Base-by-base conservation (phyloP, 1,140 invertebrate species). In the Pachypsylla venusta region DNA sequence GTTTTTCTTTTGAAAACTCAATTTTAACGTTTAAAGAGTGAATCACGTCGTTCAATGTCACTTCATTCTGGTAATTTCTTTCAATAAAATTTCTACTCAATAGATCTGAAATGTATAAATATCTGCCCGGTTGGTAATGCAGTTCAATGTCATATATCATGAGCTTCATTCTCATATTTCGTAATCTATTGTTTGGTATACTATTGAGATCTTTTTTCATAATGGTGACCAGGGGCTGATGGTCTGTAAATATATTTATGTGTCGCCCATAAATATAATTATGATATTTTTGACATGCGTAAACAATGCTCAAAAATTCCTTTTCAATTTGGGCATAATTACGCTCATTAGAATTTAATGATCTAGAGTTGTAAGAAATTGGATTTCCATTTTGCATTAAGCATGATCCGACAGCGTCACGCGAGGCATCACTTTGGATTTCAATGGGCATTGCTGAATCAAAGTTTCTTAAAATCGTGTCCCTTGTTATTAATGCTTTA, bases 81-180 rank as follows among this genome's bases (percentile, higher is more conserved):
- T n/a, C n/a, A n/a, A n/a, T n/a, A n/a, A n/a, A n/a, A n/a, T n/a
- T n/a, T n/a, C n/a, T n/a, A n/a, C n/a, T n/a, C n/a, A n/a, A n/a
- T n/a, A n/a, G 60, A 66, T 71, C 68, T 58, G 65, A 64, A 53
- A 69, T 59, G 27, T 64, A 54, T 55, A 70, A 64, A 0, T 57
- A 5, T 62, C 66, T 65, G 1, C 66, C 68, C 27, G 67, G 65
- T 5, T 65, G 7, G 54, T 68, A 66, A 19, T 57, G 58, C 1
- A 65, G 59, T 19, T 67, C 65, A 27, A 70, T 60, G 16, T 66
- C 61, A 63, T 72, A 75, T 30, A 65, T 64, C 24, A 69, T 62
- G 2, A 75, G 40, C 56, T 66, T 65, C 10, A 76, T 61, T 14
- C 69, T 63, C 62, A 74, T 67, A n/a, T n/a, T n/a, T n/a, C n/a